phyloP scores from a whole-genome alignment of 2,888 invertebrate genomes.

The Graphium colonna region DNA sequence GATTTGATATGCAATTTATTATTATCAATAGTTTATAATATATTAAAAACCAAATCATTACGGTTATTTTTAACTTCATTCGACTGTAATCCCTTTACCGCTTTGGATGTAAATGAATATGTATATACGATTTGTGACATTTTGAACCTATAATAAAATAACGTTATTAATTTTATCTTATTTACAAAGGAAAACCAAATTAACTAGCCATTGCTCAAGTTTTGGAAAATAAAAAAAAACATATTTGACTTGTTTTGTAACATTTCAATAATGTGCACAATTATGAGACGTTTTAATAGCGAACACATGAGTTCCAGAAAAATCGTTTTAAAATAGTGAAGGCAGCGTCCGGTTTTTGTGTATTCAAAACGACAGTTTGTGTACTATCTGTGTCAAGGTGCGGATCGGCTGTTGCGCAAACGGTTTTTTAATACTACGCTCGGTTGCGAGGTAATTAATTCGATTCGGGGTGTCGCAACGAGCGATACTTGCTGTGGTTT shows the following conservation, averaged over 20 bases:
- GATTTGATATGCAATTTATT: no score
- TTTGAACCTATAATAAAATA: no score
- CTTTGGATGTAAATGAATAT: no score
- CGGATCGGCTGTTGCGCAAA: slow-evolving; percentile 77
- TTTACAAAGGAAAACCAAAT: no score
- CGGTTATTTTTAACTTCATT: no score
- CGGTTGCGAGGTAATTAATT: slow-evolving; percentile 79
- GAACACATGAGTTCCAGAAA: slow-evolving; percentile 28
- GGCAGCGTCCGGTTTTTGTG: slow-evolving; percentile 78
- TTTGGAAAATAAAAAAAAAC: no score
- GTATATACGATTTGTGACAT: no score
- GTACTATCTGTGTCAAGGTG: slow-evolving; percentile 76
- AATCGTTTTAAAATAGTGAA: slow-evolving; percentile 52
- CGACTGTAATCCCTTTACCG: no score
- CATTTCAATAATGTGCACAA: not conserved
- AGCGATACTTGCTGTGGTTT: slow-evolving; percentile 63
- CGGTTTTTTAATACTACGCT: slow-evolving; percentile 75
- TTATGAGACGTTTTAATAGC: not conserved
- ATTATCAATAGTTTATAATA: no score
- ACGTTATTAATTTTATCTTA: no score
- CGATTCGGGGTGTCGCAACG: slow-evolving; percentile 74
- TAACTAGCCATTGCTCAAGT: no score
- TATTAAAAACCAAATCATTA: no score
- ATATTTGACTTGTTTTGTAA: not conserved
- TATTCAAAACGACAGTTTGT: slow-evolving; percentile 78